Conservation (phyloP, 2,113 vertebrate species). For the Chamaea fasciata region DNA sequence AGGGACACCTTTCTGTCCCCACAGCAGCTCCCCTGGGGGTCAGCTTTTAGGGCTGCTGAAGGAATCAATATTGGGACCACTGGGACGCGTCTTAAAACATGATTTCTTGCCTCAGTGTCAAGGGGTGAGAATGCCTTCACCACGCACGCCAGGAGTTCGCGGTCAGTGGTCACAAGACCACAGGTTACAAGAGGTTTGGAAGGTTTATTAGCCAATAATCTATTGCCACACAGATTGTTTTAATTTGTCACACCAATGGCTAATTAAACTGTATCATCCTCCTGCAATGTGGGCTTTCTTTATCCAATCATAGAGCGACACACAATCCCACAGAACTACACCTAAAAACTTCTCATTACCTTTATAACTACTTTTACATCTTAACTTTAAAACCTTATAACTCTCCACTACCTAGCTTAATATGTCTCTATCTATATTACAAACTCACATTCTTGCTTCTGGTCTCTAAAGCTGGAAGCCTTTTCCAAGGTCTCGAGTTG, state of each 20-base stretch:
- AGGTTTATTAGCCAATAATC: neutral
- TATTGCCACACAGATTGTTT: neutral
- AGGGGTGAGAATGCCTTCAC: neutral
- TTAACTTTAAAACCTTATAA: neutral
- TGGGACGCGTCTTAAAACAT: neutral
- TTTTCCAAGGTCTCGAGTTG: neutral
- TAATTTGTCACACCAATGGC: neutral
- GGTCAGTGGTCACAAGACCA: neutral
- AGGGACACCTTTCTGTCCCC: neutral
- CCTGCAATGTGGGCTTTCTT: neutral
- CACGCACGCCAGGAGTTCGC: no score
- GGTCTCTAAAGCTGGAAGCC: neutral
- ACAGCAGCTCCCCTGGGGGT: neutral
- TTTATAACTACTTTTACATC: neutral
- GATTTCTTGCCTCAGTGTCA: neutral
- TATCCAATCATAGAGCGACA: neutral
- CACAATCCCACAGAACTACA: neutral
- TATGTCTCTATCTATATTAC: neutral
- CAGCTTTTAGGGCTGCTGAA: rapidly evolving
- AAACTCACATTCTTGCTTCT: neutral
- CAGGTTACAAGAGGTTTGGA: neutral
- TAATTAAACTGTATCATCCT: neutral
- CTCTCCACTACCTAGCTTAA: neutral
- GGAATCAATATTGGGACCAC: neutral
- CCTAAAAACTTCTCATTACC: neutral